Base-by-base conservation (phyloP, 2,888 invertebrate species). In the Endomychus coccineus region DNA sequence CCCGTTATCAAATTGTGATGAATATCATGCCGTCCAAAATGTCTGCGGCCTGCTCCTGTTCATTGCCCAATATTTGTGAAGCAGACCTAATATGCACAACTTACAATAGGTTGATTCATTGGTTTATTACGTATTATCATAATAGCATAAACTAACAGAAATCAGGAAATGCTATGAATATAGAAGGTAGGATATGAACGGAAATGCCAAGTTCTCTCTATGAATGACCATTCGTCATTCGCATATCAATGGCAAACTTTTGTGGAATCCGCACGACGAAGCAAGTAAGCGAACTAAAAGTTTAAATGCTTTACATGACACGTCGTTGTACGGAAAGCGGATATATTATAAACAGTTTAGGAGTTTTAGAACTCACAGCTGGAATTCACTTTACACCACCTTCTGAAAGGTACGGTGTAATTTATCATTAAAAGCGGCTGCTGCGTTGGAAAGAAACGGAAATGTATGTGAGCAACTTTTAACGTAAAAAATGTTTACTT, bases 301-400 rank as follows among this genome's bases (percentile, higher is more conserved):
- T 28, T 15, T 28, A 40, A 43, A 44, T 34, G 39, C 39, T 47
- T 44, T 38, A 47, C 50, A 44, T 45, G 45, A 44, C 42, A 45
- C 47, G 45, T 50, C 48, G 50, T 51, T 51, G 49, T 49, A 15
- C 5, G 6, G 37, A 39, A 39, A 45, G 42, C 45, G 45, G 46
- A 43, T 52, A 45, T 51, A 52, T 53, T 52, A 52, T 53, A 51
- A 54, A 51, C 50, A 52, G 53, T 55, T 52, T 49, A 48, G 48
- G 46, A 55, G 44, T 52, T 53, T 44, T 33, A 40, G 34, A 52
- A 50, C 45, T 54, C 52, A 34, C 45, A 46, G 47, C 46, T 46
- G 48, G 49, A 51, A 53, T 52, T 52, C 48, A 45, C 46, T 51
- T 50, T 43, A 44, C 50, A 39, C 44, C 48, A 48, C 50, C 52